Evolutionary conservation across 2,797 vertebrate genomes (phyloP), one percentile per base, ranked within the genome.

Genomic region (Oreochromis grahami): DNA sequence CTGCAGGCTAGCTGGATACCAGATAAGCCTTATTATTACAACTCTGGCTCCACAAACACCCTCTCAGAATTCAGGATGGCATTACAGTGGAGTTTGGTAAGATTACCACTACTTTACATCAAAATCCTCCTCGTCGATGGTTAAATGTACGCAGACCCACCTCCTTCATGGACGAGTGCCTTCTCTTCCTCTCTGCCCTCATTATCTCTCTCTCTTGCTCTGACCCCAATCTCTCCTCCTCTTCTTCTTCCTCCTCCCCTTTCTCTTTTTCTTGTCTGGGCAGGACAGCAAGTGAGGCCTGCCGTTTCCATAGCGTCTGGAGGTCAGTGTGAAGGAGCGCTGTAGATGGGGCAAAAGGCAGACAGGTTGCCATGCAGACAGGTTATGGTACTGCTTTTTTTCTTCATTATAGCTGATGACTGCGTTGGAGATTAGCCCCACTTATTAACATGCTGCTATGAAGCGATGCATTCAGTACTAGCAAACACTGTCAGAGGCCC

Each of bases 261-360:
- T 52, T 43, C 84, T 87, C 43, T 24, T 79, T 79, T 77, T 79
- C 87, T 24, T 58, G 50, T 77, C 55, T 88, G n/a, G 86, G 81
- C 41, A 85, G 55, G n/a, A 52, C 6, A 2, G 80, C 82, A 17
- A 92, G 77, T 19, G 88, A 81, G 38, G 96, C 94, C 50, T 89
- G 86, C 53, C 34, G 92, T 80, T 93, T 94, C 97, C 97, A 97
- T 32, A 97, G 87, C 2, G 52, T 90, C 70, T 87, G 89, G 34
- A 97, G 94, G 89, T 96, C 94, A 21, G 80, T 80, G 21, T 96
- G 95, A 58, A 94, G 65, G 72, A 94, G 92, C 72, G 88, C 96
- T 96, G 90, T 14, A 5, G 78, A 24, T 2, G 56, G 87, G 74
- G 86, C 68, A 78, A 36, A 81, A 45, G 34, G 70, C 36, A 65